These are phyloP conservation scores for Caenorhabditis latens DNA, from an alignment of 1,140 invertebrate species.

Conservation along the genomic window DNA sequence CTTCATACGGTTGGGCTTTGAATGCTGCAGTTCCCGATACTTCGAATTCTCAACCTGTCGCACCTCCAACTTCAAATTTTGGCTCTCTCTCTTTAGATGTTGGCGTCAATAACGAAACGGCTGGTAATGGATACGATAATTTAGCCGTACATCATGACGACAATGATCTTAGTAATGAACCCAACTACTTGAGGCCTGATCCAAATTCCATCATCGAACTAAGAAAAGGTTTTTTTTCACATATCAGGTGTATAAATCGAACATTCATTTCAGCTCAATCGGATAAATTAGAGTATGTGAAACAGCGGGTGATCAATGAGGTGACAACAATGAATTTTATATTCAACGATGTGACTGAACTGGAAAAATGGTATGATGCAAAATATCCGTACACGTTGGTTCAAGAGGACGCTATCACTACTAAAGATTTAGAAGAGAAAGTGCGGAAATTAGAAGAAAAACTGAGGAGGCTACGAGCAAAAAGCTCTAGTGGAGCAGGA, in stretches of 20 bases:
- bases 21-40: background rate
- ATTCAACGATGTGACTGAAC: background rate
- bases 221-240: background rate
- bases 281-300: background rate
- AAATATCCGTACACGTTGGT: conserved; percentile 16
- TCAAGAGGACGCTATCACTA: background rate
- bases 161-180: background rate
- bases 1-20: conserved; percentile 25
- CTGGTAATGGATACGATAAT: conserved; percentile 39
- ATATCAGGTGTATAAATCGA: no score
- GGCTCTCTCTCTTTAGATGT: background rate
- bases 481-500: background rate
- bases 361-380: conserved; percentile 1
- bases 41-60: no score
- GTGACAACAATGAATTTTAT: conserved; percentile 8
- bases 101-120: background rate
- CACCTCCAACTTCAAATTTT: background rate
- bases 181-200: conserved; percentile 12
- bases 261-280: background rate
- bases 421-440: background rate
- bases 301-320: conserved; percentile 9
- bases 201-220: background rate
- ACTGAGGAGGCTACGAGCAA: conserved; percentile 10
- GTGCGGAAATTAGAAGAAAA: conserved; percentile 18
- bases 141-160: background rate